Conservation (phyloP, 2,888 invertebrate species). For the Gastrophysa polygoni region DNA sequence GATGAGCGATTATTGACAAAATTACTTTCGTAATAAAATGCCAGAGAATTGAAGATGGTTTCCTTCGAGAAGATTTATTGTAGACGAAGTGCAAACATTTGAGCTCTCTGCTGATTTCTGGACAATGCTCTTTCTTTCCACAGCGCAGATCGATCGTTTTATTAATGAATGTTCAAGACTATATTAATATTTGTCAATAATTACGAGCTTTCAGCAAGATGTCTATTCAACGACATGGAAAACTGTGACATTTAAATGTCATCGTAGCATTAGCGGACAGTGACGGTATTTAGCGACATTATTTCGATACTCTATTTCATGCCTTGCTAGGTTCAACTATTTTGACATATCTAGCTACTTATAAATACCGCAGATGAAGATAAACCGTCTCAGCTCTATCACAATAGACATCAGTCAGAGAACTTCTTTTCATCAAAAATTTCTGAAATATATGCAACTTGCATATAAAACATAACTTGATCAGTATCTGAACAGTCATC, state of each 20-base stretch:
- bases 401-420: too few relatives aligned
- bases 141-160: background rate
- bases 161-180: conserved; percentile 11
- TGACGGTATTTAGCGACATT: conserved; percentile 33
- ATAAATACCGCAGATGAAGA: too few relatives aligned
- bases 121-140: background rate
- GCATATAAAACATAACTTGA: too few relatives aligned
- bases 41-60: too few relatives aligned
- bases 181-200: conserved; percentile 27
- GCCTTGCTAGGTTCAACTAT: background rate
- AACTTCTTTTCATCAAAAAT: too few relatives aligned
- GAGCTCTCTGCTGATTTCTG: background rate
- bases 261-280: conserved; percentile 34
- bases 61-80: background rate
- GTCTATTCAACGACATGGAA: conserved; percentile 38
- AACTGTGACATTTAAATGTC: conserved; percentile 53
- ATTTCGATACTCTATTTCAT: background rate
- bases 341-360: too few relatives aligned
- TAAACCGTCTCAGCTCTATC: too few relatives aligned
- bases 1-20: too few relatives aligned
- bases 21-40: too few relatives aligned
- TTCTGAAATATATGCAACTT: too few relatives aligned
- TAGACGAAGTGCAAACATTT: background rate
- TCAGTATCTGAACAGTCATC: too few relatives aligned
- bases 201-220: conserved; percentile 31